phyloP scores from a whole-genome alignment of 2,888 invertebrate species.

The Andrena marginata region DNA sequence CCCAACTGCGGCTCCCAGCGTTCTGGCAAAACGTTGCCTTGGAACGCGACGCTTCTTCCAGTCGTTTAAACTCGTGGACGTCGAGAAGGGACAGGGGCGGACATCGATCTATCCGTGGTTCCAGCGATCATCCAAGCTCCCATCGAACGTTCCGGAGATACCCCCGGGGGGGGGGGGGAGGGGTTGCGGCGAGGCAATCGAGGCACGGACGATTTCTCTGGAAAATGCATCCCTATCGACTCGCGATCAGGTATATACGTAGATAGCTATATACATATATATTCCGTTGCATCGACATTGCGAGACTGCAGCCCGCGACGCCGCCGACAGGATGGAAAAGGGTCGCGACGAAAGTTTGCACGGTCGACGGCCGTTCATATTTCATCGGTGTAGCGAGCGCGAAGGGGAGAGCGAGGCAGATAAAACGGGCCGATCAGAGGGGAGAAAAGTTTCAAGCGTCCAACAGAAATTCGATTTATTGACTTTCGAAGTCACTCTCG shows the following conservation, averaged over 20 bases:
- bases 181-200: no score
- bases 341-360: not conserved
- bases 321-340: no score
- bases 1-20: slow-evolving; percentile 17
- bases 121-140: not conserved
- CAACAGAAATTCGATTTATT: slow-evolving; percentile 69
- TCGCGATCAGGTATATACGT: no score
- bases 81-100: not conserved
- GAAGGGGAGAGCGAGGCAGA: not conserved
- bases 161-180: not conserved
- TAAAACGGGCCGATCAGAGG: slow-evolving; percentile 30
- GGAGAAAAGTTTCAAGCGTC: slow-evolving; percentile 63
- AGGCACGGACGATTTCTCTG: no score
- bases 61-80: slow-evolving; percentile 29
- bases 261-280: no score
- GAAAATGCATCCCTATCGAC: no score
- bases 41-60: slow-evolving; percentile 26
- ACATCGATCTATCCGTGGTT: slow-evolving; percentile 10
- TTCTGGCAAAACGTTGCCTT: not conserved
- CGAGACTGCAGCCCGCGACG: no score
- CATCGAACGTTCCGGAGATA: not conserved
- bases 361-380: slow-evolving; percentile 30
- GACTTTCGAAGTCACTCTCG: slow-evolving; percentile 76
- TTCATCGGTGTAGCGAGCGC: slow-evolving; percentile 18
- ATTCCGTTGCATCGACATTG: no score